Evolutionary conservation across 2,797 vertebrate genomes (phyloP).

Genomic region (Euthynnus affinis): DNA sequence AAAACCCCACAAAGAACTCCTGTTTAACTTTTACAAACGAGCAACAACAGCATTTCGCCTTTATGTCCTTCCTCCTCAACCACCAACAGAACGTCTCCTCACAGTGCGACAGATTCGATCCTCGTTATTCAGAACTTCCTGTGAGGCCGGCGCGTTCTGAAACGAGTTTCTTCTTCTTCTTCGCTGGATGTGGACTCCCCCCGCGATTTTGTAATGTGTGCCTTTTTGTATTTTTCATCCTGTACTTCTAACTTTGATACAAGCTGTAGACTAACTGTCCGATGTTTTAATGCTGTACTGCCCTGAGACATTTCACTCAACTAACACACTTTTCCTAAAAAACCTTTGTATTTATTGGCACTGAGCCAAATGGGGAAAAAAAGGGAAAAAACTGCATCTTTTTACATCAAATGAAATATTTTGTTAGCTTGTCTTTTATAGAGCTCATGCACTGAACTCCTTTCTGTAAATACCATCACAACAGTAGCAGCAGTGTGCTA

Average conservation of each 20-base stretch:
- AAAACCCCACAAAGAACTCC: slow-evolving; percentile 24
- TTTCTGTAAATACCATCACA: slow-evolving; percentile 88
- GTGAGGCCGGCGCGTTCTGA: slow-evolving; percentile 21
- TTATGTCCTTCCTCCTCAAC: slow-evolving; percentile 29
- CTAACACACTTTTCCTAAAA: slow-evolving; percentile 76
- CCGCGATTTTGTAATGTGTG: slow-evolving; percentile 75
- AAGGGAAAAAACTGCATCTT: slow-evolving; percentile 64
- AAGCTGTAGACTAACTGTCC: slow-evolving; percentile 71
- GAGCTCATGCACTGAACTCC: slow-evolving; percentile 86
- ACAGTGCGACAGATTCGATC: background rate
- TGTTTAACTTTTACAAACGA: slow-evolving; percentile 27
- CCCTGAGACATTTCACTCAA: slow-evolving; percentile 55
- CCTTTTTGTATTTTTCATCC: slow-evolving; percentile 81
- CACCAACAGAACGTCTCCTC: slow-evolving; percentile 35
- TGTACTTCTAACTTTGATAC: slow-evolving; percentile 74
- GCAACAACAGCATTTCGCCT: slow-evolving; percentile 8
- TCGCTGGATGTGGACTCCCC: slow-evolving; percentile 59
- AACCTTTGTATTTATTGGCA: slow-evolving; percentile 88
- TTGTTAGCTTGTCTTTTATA: slow-evolving; percentile 88
- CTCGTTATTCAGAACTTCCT: slow-evolving; percentile 8
- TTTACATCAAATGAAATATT: slow-evolving; percentile 84
- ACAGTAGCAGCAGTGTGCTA: slow-evolving; percentile 79
- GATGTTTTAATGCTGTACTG: slow-evolving; percentile 57
- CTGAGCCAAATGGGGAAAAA: slow-evolving; percentile 80
- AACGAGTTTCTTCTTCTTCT: slow-evolving; percentile 50